Conservation (phyloP, 2,888 invertebrate species). For the Coelopa pilipes region DNA sequence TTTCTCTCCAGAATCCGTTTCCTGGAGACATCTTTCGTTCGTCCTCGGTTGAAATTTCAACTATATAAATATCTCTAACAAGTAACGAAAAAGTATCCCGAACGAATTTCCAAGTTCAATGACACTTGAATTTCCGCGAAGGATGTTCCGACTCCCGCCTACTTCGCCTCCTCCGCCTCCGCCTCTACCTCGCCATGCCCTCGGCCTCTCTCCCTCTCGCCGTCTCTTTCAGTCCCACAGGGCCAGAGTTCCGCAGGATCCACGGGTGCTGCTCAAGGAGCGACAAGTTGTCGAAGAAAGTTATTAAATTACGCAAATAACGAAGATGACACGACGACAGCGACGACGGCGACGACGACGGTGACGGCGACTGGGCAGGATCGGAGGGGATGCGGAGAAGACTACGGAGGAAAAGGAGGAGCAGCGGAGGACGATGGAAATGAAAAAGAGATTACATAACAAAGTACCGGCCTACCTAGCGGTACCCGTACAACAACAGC, state of each 20-base stretch:
- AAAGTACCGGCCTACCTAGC: not conserved
- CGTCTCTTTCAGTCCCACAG: too few relatives aligned
- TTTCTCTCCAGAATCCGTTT: too few relatives aligned
- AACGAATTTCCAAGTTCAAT: not conserved
- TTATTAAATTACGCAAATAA: constrained; percentile 47
- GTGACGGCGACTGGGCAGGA: too few relatives aligned
- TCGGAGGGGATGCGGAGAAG: too few relatives aligned
- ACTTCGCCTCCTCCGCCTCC: not conserved
- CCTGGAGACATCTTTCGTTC: too few relatives aligned
- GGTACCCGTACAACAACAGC: not conserved
- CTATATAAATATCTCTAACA: not conserved
- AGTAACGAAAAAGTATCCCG: not conserved
- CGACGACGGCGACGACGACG: too few relatives aligned
- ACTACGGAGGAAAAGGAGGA: too few relatives aligned
- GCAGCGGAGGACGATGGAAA: not conserved
- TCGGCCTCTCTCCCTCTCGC: too few relatives aligned
- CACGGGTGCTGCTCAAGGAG: too few relatives aligned
- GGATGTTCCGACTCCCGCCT: not conserved
- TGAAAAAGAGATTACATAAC: not conserved
- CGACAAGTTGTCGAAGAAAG: constrained; percentile 43
- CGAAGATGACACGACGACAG: not conserved
- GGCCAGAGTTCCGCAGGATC: too few relatives aligned
- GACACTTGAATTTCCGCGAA: not conserved
- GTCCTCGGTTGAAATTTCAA: too few relatives aligned
- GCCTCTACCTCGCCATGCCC: not conserved